Percentiles rank a stretch among this genome's conserved stretches.
These are phyloP conservation scores for Dysidea cf. avara DNA, from an alignment of 37 sponge, comb jelly and placozoan species.

Conservation along the genomic window DNA sequence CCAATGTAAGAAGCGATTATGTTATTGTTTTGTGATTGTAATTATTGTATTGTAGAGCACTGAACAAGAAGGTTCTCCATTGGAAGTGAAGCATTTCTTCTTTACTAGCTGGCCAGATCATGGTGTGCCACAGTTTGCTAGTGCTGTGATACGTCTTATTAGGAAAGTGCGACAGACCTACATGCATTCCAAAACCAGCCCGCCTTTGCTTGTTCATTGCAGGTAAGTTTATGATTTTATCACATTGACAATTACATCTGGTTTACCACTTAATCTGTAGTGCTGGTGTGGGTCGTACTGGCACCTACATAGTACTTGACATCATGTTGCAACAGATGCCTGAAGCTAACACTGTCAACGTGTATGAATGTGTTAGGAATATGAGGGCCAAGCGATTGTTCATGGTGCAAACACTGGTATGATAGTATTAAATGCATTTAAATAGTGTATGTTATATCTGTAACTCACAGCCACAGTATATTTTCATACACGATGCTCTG, in stretches of 20 bases:
- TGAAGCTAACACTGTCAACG: slow-evolving; percentile 34
- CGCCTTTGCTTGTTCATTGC: slow-evolving; percentile 78
- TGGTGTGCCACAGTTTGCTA: too few relatives aligned
- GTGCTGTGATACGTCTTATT: slow-evolving; percentile 69
- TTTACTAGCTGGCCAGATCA: too few relatives aligned
- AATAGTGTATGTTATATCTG: too few relatives aligned
- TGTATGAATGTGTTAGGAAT: slow-evolving; percentile 39
- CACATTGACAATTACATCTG: too few relatives aligned
- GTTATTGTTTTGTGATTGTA: too few relatives aligned
- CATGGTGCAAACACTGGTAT: slow-evolving; percentile 77
- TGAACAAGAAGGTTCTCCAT: too few relatives aligned
- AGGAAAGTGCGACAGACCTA: slow-evolving; percentile 39
- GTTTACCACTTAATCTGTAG: too few relatives aligned
- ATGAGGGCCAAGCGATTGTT: slow-evolving; percentile 41
- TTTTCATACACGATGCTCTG: slow-evolving; percentile 79
- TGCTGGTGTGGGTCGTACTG: too few relatives aligned
- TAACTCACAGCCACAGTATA: slow-evolving; percentile 65
- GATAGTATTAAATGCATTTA: too few relatives aligned
- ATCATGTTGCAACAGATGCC: slow-evolving; percentile 56
- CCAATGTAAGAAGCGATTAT: too few relatives aligned
- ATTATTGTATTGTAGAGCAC: too few relatives aligned
- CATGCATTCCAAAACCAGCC: not conserved
- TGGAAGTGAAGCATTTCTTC: too few relatives aligned
- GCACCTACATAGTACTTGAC: slow-evolving; percentile 74
- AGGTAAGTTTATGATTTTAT: slow-evolving; percentile 80